Evolutionary conservation across 2,797 vertebrate species (phyloP).

Genomic region (Dendrocincla tyrannina): DNA sequence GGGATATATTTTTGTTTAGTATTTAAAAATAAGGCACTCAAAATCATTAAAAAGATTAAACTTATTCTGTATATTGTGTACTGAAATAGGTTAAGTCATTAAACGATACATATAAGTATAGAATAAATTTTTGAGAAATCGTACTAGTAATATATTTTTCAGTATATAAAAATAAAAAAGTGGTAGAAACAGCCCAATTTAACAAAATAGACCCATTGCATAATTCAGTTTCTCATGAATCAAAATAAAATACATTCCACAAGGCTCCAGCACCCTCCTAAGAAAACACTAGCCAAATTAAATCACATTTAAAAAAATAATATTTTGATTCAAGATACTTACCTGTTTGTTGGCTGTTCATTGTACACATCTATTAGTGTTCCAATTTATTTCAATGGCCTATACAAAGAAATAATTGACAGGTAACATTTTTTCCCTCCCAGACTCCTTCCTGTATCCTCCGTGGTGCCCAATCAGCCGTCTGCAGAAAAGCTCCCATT

Average conservation of each 20-base stretch:
- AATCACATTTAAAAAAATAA: neutral
- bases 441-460: neutral
- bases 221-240: neutral
- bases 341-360: neutral
- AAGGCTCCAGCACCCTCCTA: neutral
- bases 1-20: neutral
- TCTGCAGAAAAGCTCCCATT: neutral
- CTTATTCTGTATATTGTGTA: neutral
- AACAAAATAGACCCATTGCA: neutral
- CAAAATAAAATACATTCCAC: neutral
- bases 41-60: neutral
- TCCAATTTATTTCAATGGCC: neutral
- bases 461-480: neutral
- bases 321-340: neutral
- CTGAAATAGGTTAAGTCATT: neutral
- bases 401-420: neutral
- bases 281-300: neutral
- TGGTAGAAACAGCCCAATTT: neutral
- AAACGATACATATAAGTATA: neutral
- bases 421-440: neutral
- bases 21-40: neutral
- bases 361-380: neutral
- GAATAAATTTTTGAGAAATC: neutral
- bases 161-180: neutral
- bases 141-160: neutral